Percentiles rank a stretch among this genome's conserved stretches.
Evolutionary conservation across 2,888 invertebrate species (phyloP).

Genomic region (Lordiphosa andalusiaca): DNA sequence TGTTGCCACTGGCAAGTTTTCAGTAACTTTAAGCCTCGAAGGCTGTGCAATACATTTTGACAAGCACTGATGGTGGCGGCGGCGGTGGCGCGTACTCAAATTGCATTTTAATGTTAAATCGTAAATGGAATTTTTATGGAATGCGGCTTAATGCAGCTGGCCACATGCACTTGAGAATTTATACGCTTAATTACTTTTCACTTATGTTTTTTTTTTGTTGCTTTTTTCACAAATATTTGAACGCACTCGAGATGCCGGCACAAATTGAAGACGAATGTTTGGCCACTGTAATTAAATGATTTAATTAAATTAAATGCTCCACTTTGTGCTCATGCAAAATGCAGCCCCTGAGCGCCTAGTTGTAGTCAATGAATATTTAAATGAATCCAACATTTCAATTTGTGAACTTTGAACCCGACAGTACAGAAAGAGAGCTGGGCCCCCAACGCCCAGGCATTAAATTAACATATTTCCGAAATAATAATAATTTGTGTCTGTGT

Average conservation of each 20-base stretch:
- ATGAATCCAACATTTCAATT: slow-evolving; percentile 57
- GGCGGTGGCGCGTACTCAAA: slow-evolving; percentile 29
- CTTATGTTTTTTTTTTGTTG: slow-evolving; percentile 1
- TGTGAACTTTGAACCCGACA: slow-evolving; percentile 12
- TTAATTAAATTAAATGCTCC: slow-evolving; percentile 63
- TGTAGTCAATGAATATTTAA: slow-evolving; percentile 61
- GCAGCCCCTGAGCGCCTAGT: slow-evolving; percentile 29
- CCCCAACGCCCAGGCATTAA: slow-evolving; percentile 62
- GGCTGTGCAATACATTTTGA: slow-evolving; percentile 44
- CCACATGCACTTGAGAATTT: slow-evolving; percentile 12
- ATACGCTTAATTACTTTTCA: slow-evolving; percentile 9
- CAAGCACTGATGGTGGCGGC: slow-evolving; percentile 45
- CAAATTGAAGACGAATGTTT: slow-evolving; percentile 10
- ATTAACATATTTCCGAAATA: slow-evolving; percentile 73
- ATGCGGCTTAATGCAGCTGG: slow-evolving; percentile 23
- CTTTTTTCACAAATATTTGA: slow-evolving; percentile 21
- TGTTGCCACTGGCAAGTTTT: slow-evolving; percentile 9
- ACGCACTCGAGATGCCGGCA: slow-evolving; percentile 23
- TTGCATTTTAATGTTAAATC: slow-evolving; percentile 66
- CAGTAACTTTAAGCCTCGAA: slow-evolving; percentile 11
- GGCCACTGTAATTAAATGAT: slow-evolving; percentile 46
- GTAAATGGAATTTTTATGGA: slow-evolving; percentile 38
- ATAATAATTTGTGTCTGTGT: slow-evolving; percentile 56
- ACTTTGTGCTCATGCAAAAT: slow-evolving; percentile 41
- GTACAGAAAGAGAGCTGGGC: not conserved